phyloP scores from a whole-genome alignment of 2,888 invertebrate species.

The Lepidocyrtoides sp. region DNA sequence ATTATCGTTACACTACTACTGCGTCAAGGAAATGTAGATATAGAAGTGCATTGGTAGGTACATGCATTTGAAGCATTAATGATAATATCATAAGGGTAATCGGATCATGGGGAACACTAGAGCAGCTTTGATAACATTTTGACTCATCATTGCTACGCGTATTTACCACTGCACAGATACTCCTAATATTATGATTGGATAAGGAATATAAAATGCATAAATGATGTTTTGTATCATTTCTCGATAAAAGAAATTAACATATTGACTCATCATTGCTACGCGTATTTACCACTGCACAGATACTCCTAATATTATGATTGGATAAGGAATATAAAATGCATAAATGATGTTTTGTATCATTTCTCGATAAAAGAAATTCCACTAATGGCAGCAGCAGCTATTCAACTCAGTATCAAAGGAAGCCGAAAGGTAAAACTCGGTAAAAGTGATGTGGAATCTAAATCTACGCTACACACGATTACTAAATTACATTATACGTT shows the following conservation, averaged over 20 bases:
- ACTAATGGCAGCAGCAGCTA: no score
- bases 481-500: not conserved
- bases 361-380: no score
- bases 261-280: not conserved
- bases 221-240: no score
- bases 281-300: no score
- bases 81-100: constrained; percentile 44
- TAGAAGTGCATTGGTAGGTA: no score
- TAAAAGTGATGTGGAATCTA: not conserved
- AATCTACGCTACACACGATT: not conserved
- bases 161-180: no score
- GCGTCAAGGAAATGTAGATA: not conserved
- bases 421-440: not conserved
- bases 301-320: not conserved
- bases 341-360: constrained; percentile 7
- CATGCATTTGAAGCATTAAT: constrained; percentile 10
- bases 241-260: no score
- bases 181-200: not conserved
- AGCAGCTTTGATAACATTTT: not conserved
- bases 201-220: constrained; percentile 3
- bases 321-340: not conserved
- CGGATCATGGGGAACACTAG: not conserved
- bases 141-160: not conserved
- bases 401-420: no score
- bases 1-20: not conserved